phyloP scores from a whole-genome alignment of 2,113 vertebrate species.

The Melanotaenia duboulayi region DNA sequence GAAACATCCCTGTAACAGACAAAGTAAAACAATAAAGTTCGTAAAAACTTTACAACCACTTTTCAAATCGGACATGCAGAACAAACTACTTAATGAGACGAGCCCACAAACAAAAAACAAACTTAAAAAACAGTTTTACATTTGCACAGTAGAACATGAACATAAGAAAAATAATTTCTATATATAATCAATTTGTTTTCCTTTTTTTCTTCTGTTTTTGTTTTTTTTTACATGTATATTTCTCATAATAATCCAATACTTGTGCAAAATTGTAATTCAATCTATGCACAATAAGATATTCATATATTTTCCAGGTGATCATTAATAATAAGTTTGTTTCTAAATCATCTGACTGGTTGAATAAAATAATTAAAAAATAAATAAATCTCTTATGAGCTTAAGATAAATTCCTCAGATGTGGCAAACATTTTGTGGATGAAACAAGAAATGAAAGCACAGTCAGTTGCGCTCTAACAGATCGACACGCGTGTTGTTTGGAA shows the following conservation, averaged over 20 bases:
- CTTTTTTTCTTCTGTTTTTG: conserved; percentile 21
- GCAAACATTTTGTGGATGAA: conserved; percentile 61
- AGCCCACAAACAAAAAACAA: conserved; percentile 64
- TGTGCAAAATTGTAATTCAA: conserved; percentile 46
- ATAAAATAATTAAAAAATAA: conserved; percentile 79
- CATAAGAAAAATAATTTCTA: conserved; percentile 78
- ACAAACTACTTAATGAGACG: conserved; percentile 72
- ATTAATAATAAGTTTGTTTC: conserved; percentile 40
- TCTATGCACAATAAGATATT: conserved; percentile 52
- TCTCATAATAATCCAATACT: conserved; percentile 65
- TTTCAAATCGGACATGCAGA: conserved; percentile 78
- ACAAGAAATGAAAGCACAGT: conserved; percentile 75
- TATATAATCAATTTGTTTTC: conserved; percentile 38
- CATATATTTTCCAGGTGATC: conserved; percentile 33
- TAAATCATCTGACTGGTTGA: conserved; percentile 54
- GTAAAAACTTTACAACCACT: conserved; percentile 66
- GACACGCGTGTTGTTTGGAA: conserved; percentile 69
- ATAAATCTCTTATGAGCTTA: conserved; percentile 67
- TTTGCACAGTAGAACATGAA: conserved; percentile 72
- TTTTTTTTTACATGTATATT: conserved; percentile 54
- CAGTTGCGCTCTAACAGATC: conserved; percentile 84
- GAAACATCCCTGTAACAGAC: conserved; percentile 54
- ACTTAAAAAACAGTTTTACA: conserved; percentile 65
- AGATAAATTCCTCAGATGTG: conserved; percentile 58
- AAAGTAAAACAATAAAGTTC: conserved; percentile 57